Conservation (phyloP, 2,888 invertebrate species). For the Branchellion lobata region DNA sequence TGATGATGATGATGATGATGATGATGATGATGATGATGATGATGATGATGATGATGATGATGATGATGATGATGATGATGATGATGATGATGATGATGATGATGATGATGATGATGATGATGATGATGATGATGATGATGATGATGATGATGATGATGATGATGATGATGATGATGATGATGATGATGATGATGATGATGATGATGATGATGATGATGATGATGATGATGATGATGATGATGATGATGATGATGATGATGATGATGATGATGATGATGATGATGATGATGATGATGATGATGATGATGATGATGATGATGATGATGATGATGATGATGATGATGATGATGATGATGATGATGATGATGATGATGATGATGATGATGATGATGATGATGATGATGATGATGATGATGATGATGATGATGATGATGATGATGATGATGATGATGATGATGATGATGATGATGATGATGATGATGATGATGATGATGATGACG, state of each 20-base stretch:
- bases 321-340: conserved; percentile 12
- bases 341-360: conserved; percentile 35
- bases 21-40: conserved; percentile 45
- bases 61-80: no score
- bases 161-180: no score
- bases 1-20: conserved; percentile 44
- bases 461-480: conserved; percentile 47
- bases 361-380: conserved; percentile 46
- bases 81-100: no score
- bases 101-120: no score
- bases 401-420: conserved; percentile 15
- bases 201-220: no score
- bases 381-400: conserved; percentile 43
- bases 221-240: no score
- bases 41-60: conserved; percentile 14
- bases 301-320: neutral
- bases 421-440: conserved; percentile 29
- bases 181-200: no score
- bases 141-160: no score
- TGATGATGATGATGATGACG: conserved; percentile 41
- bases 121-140: no score
- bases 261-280: no score
- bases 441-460: conserved; percentile 47
- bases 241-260: no score
- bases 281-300: neutral